Base-by-base conservation (phyloP, 2,888 invertebrate genomes). In the Drosophila pseudotalamancana region DNA sequence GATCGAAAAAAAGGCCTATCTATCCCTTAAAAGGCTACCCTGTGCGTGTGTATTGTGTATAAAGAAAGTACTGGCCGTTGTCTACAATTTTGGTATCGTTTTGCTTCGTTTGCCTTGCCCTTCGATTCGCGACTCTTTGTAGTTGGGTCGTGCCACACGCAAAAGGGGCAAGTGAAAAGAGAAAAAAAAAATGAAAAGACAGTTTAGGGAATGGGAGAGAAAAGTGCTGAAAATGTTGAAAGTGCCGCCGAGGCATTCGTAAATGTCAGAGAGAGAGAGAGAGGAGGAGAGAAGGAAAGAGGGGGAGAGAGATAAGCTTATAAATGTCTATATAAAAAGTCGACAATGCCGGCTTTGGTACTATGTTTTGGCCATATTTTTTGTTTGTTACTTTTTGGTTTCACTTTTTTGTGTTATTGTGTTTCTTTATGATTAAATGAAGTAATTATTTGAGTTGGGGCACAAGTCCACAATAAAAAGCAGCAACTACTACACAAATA, bases 371-470 rank as follows among this genome's bases (percentile, higher is more conserved):
- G 51, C 37, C 50, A 59, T 70, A 60, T 59, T 60, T 57, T 43
- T 45, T 39, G 11, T 25, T 40, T 46, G 16, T 57, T 40, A 18
- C 43, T 40, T 60, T 59, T 67, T 61, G 14, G 54, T 40, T 49
- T 31, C 50, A 11, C n/a, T n/a, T n/a, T 27, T 43, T 49, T n/a
- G 56, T 39, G 53, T 72, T 57, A 51, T 64, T 43, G 19, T 18
- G 0, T 29, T n/a, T 29, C 62, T 67, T 74, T 72, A 69, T 77
- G 78, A 75, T 83, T 83, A 81, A 88, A 85, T 88, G 77, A 87
- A 88, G 87, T 88, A 88, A 89, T 88, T 88, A 83, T 85, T 80
- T 82, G 66, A 37, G 45, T 54, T 49, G 48, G 46, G 45, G 69
- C 72, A 23, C 35, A 55, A 48, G 18, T 25, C 23, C 18, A 40